Evolutionary conservation across 2,888 invertebrate species (phyloP), one percentile per base, ranked within the genome.

Genomic region (Rhabditoides inermis): DNA sequence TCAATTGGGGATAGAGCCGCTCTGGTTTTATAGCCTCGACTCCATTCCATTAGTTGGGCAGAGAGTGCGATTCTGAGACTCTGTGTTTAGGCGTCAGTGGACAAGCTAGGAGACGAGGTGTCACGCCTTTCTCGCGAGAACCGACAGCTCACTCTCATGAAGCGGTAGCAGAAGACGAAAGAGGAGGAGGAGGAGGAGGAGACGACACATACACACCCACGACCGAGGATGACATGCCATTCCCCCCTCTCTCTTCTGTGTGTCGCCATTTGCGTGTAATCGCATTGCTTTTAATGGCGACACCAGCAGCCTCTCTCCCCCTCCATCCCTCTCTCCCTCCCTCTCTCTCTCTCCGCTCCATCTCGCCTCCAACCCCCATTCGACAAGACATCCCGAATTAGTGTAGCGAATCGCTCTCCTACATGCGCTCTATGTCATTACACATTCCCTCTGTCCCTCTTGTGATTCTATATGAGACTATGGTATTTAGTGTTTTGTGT

Each of bases 21-120:
- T n/a, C n/a, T n/a, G n/a, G n/a, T n/a, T n/a, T n/a, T n/a, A n/a
- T n/a, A n/a, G n/a, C n/a, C n/a, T n/a, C n/a, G n/a, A n/a, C n/a
- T n/a, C n/a, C n/a, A n/a, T n/a, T n/a, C n/a, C n/a, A n/a, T 86
- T 5, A 18, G 51, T 42, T n/a, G n/a, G n/a, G n/a, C n/a, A n/a
- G n/a, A n/a, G n/a, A n/a, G 5, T 23, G 15, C 30, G 2, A 6
- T 20, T 36, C n/a, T 23, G 12, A 15, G 3, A 5, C 35, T 32
- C 25, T 44, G 12, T 15, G 25, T 55, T 44, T 57, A 71, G 70
- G 65, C 55, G 15, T 63, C 63, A 28, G 58, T 72, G 37, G 87
- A 87, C 74, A 87, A 87, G 0, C 77, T 88, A 44, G 87, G 87
- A 30, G 83, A 84, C 46, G 87, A 88, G 78, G 87, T 88, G 49